Conservation (phyloP, 1,140 invertebrate genomes). For the Cydia splendana region DNA sequence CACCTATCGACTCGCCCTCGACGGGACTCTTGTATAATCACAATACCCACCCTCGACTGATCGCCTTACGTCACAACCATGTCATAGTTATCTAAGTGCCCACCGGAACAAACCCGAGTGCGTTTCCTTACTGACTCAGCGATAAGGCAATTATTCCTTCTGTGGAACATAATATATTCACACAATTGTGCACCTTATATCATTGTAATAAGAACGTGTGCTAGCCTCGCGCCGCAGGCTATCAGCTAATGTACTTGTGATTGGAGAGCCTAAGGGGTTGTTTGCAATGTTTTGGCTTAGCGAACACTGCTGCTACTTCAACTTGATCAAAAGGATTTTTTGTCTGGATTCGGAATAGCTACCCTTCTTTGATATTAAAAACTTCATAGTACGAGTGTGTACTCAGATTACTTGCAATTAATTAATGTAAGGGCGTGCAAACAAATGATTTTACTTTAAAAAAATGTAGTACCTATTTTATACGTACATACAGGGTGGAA, state of each 20-base stretch:
- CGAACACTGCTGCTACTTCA: neutral
- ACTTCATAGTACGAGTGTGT: neutral
- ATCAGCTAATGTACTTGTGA: slow-evolving; percentile 1
- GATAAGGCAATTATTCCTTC: neutral
- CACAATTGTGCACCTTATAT: neutral
- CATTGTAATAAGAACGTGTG: neutral
- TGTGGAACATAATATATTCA: neutral
- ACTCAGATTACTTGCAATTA: neutral
- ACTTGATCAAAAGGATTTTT: neutral
- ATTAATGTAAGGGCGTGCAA: neutral
- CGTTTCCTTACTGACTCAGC: neutral
- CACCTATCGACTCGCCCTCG: too few species aligned
- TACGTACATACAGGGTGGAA: too few species aligned
- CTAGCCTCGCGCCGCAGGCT: neutral
- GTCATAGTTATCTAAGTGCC: neutral
- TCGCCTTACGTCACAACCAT: neutral
- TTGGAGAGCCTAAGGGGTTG: neutral
- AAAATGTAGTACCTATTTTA: too few species aligned
- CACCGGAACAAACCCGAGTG: neutral
- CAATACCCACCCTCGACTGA: too few species aligned
- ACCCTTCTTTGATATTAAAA: neutral
- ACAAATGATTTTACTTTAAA: neutral
- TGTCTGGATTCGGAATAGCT: neutral
- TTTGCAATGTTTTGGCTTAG: neutral
- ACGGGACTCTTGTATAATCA: too few species aligned